phyloP scores from a whole-genome alignment of 2,113 vertebrate genomes.

The Ptilonorhynchus violaceus region DNA sequence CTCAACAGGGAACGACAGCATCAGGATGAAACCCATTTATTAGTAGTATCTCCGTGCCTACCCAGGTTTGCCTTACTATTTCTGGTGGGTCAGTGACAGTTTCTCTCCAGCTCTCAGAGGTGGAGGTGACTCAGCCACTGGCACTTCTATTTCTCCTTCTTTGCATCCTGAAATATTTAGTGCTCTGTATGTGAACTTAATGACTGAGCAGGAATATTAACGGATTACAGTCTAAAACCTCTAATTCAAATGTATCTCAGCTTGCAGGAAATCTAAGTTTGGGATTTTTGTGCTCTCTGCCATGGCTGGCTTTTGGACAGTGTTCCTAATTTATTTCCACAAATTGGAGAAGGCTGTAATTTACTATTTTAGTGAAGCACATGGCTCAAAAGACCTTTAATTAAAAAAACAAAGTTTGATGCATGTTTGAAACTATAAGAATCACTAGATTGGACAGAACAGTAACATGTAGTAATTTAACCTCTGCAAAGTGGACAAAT shows the following conservation, averaged over 20 bases:
- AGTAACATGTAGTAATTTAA: background rate
- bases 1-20: background rate
- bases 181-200: background rate
- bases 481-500: background rate
- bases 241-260: background rate
- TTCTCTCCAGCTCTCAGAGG: background rate
- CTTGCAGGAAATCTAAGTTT: conserved; percentile 37
- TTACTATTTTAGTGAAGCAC: conserved; percentile 37
- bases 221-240: background rate
- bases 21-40: background rate
- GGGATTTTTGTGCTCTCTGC: background rate
- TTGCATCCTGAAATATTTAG: background rate
- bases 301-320: background rate
- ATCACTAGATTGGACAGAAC: conserved; percentile 7
- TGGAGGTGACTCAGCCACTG: fast-evolving
- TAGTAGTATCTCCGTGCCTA: background rate
- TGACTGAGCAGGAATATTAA: background rate
- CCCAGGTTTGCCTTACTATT: background rate
- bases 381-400: conserved; percentile 35
- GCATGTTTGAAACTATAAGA: background rate
- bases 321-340: conserved; percentile 17
- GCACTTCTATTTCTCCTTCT: background rate
- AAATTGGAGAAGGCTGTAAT: conserved; percentile 1
- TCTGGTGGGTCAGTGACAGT: background rate
- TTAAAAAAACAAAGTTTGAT: conserved; percentile 15